Conservation (phyloP, 1,140 invertebrate species). For the Drosophila mojavensis region DNA sequence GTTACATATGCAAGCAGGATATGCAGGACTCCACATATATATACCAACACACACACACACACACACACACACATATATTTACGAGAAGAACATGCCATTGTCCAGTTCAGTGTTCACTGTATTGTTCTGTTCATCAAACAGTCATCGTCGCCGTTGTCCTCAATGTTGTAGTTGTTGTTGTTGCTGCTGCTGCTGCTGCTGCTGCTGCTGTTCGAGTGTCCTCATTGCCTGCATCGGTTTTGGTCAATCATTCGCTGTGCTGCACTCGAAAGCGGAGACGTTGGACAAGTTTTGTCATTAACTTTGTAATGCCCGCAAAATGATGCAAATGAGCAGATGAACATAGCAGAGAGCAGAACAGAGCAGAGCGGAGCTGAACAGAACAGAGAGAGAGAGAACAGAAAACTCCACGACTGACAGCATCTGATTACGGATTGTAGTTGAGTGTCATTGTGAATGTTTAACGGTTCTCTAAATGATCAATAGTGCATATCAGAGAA, state of each 20-base stretch:
- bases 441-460: conserved; percentile 12
- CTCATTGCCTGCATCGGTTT: conserved; percentile 39
- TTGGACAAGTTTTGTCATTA: conserved; percentile 56
- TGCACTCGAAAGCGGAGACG: conserved; percentile 39
- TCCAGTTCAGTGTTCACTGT: conserved; percentile 25
- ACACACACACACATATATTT: neutral
- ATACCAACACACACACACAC: neutral
- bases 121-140: conserved; percentile 41
- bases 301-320: conserved; percentile 54
- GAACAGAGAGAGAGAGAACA: neutral
- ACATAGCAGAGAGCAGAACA: neutral
- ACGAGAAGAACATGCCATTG: conserved; percentile 15
- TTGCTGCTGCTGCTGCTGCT: neutral
- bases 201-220: conserved; percentile 11
- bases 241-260: conserved; percentile 40
- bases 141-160: conserved; percentile 34
- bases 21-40: conserved; percentile 10
- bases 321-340: conserved; percentile 44
- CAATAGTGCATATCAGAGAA: neutral
- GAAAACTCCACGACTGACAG: conserved; percentile 12
- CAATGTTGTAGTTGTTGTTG: conserved; percentile 2
- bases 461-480: neutral
- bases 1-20: conserved; percentile 25
- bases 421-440: conserved; percentile 18
- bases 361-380: neutral